Evolutionary conservation across 2,797 vertebrate species (phyloP).

Genomic region (Acropternis orthonyx): DNA sequence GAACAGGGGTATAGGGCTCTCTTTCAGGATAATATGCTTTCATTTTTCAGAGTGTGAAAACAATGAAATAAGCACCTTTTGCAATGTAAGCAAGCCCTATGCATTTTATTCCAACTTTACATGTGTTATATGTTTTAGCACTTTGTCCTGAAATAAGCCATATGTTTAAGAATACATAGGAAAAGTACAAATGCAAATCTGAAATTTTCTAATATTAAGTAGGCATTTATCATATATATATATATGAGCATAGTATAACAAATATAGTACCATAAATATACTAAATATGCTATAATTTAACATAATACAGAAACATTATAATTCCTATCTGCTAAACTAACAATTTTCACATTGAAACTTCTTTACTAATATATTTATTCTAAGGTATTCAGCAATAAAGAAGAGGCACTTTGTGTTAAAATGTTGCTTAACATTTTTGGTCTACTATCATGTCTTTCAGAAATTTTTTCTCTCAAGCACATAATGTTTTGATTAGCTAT

Average conservation of each 20-base stretch:
- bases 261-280: not conserved
- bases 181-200: not conserved
- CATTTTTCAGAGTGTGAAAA: constrained; percentile 6
- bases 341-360: not conserved
- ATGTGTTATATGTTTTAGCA: not conserved
- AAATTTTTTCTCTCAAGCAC: not conserved
- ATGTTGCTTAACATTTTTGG: not conserved
- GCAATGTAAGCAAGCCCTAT: not conserved
- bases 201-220: not conserved
- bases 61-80: constrained; percentile 34
- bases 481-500: not conserved
- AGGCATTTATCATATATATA: not conserved
- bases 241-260: not conserved
- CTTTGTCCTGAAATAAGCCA: not conserved
- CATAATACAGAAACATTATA: not conserved
- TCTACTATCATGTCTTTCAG: not conserved
- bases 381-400: not conserved
- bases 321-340: not conserved
- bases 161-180: not conserved
- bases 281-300: not conserved
- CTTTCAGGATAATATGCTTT: not conserved
- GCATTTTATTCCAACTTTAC: not conserved
- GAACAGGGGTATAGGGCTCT: not conserved
- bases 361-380: not conserved
- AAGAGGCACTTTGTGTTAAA: no score